Base-by-base conservation (phyloP, 2,797 vertebrate genomes). In the Orientallactaga sibirica region DNA sequence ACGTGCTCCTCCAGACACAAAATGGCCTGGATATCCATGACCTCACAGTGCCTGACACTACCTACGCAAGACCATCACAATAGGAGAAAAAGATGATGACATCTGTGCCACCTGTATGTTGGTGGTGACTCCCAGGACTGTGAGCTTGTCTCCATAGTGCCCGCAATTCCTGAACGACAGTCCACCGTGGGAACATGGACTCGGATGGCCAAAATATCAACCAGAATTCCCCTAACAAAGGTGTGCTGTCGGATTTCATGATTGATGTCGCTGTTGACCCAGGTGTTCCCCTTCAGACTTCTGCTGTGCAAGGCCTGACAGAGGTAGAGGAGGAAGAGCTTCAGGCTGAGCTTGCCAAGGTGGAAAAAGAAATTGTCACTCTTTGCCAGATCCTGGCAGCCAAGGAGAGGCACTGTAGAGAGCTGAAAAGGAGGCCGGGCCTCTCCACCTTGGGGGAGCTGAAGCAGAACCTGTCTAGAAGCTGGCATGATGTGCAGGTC, bases 171-270 rank as follows among this genome's bases (percentile, higher is more conserved):
- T 11, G 55, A 11, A 10, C 5, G 43, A 5, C 43, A 48, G 43
- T 48, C 55, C 12, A 3, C 10, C 3, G 55, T 9, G 5, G 15
- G 55, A 55, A 55, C 55, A 55, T 55, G 55, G 55, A 55, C 55
- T 11, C 55, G 2, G 11, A 11, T 15, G 15, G 55, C 55, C 55
- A 55, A 55, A 9, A 55, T 52, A 52, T 55, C 55, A 55, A 99
- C 98, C 98, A 99, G 98, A 99, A 99, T 98, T 99, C 99, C 97
- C 99, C 99, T 96, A 99, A 99, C 99, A 99, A 99, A 98, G 99
- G 99, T 97, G 98, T 99, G 62, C 98, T 98, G 75, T 95, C 99
- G 0, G 99, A 98, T 92, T 96, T 97, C 93, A 98, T 99, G 97
- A 97, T 98, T 0, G 99, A 99, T 0, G 97, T 99, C 2, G 99